Percentiles rank a stretch among this genome's conserved stretches.
Evolutionary conservation across 2,113 vertebrate genomes (phyloP).

Genomic region (Craseonycteris thonglongyai): DNA sequence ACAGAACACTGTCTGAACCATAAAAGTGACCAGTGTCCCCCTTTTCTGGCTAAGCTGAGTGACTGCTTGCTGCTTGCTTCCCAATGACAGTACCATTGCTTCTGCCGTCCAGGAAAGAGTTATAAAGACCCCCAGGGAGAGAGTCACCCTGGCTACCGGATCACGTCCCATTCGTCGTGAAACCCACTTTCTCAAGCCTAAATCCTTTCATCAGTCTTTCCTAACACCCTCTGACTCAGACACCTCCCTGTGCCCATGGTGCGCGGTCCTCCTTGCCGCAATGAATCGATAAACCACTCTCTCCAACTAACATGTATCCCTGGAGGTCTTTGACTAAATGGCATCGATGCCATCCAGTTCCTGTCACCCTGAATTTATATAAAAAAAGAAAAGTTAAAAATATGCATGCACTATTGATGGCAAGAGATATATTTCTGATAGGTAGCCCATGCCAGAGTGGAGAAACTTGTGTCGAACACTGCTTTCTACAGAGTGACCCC

Average conservation of each 20-base stretch:
- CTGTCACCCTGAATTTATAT: background rate
- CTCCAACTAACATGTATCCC: background rate
- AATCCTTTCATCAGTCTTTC: rapidly evolving
- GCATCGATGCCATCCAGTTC: background rate
- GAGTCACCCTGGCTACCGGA: background rate
- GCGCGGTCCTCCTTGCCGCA: rapidly evolving
- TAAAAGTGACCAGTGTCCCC: rapidly evolving
- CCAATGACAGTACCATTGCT: background rate
- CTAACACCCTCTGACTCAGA: background rate
- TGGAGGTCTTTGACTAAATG: background rate
- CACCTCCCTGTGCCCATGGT: background rate
- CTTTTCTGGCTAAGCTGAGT: too few species aligned
- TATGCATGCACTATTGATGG: background rate
- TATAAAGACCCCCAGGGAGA: background rate
- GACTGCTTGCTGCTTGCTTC: background rate
- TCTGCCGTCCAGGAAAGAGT: background rate
- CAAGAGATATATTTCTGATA: background rate
- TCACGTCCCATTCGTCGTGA: background rate
- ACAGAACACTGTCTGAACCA: background rate
- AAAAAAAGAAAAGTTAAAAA: background rate
- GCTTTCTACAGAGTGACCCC: background rate
- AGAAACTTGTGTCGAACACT: background rate
- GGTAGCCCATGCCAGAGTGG: background rate
- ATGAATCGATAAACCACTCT: background rate
- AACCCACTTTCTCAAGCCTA: background rate